phyloP scores from a whole-genome alignment of 1,140 invertebrate genomes.

The Euwallacea similis region DNA sequence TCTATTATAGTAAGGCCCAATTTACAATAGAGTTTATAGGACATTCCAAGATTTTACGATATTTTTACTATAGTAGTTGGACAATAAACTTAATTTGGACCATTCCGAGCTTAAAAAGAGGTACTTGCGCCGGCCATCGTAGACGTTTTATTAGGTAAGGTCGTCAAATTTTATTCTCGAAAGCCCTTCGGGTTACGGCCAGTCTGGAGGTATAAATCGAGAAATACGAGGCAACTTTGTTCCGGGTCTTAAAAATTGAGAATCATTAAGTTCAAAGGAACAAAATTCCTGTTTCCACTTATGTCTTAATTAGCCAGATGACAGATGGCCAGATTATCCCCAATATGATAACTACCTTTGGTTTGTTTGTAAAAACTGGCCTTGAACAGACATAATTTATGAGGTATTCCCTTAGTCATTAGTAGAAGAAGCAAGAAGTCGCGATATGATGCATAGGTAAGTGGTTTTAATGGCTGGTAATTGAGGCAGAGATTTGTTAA shows the following conservation, averaged over 20 bases:
- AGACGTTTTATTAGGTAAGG: background rate
- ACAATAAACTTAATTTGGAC: background rate
- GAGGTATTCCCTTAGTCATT: too few relatives aligned
- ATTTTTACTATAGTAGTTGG: background rate
- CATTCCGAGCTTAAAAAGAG: background rate
- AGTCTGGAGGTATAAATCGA: too few relatives aligned
- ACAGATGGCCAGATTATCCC: background rate
- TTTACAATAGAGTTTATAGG: background rate
- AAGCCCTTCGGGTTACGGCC: too few relatives aligned
- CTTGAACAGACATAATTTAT: background rate
- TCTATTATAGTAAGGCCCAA: background rate
- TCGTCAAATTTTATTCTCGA: conserved; percentile 1
- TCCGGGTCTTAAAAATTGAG: too few relatives aligned
- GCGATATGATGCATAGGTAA: too few relatives aligned
- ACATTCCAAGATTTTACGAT: background rate
- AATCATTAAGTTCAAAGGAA: background rate
- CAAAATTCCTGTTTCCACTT: background rate
- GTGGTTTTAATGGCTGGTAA: too few relatives aligned
- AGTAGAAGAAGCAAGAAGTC: too few relatives aligned
- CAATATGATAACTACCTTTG: background rate
- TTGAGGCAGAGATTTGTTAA: too few relatives aligned
- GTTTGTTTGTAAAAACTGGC: background rate
- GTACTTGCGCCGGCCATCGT: background rate
- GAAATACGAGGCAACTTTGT: too few relatives aligned
- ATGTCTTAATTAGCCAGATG: conserved; percentile 2